Base-by-base conservation (phyloP, 92 coral and sea anemone genomes). In the Porites lobata region DNA sequence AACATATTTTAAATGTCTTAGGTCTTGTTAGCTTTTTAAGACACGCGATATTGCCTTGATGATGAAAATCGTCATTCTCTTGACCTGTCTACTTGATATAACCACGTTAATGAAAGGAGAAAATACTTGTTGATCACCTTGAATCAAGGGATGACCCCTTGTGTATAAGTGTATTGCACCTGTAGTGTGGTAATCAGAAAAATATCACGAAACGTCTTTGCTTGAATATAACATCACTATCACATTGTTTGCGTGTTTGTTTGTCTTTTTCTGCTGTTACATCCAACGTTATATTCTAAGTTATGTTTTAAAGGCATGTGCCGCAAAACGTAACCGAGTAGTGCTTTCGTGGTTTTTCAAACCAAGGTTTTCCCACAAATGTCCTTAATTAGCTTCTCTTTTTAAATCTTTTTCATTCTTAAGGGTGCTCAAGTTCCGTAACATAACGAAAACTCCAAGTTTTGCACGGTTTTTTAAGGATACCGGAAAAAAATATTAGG, bases 161-260 rank as follows among this genome's bases (percentile, higher is more conserved):
- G 24, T 22, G 58, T 78, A 67, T 38, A 0, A 70, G 82, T 6
- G 82, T 78, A 78, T 78, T 78, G 70, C 32, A 64, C 54, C 70
- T 78, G 82, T 50, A 57, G 82, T 38, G 54, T 8, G 32, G 43
- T 18, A 1, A 9, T 14, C 1, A 59, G 7, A 2, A 13, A 61
- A 20, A 8, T 69, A 78, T 32, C 82, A 78, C 82, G 82, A 69
- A 32, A 64, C 72, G 14, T 47, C 65, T 8, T 8, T 56, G 53
- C 51, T 20, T 76, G 8, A 72, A 72, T 72, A 17, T 57, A 50
- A 52, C 9, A 18, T 65, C 43, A 18, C 56, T 14, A 47, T 51
- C 50, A 51, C 52, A 19, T 19, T 75, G 22, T 75, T 19, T 75
- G 53, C 53, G 50, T 75, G 63, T 52, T 38, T 75, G 26, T 75